Evolutionary conservation across 2,113 vertebrate species (phyloP).

Genomic region (Larimichthys crocea): DNA sequence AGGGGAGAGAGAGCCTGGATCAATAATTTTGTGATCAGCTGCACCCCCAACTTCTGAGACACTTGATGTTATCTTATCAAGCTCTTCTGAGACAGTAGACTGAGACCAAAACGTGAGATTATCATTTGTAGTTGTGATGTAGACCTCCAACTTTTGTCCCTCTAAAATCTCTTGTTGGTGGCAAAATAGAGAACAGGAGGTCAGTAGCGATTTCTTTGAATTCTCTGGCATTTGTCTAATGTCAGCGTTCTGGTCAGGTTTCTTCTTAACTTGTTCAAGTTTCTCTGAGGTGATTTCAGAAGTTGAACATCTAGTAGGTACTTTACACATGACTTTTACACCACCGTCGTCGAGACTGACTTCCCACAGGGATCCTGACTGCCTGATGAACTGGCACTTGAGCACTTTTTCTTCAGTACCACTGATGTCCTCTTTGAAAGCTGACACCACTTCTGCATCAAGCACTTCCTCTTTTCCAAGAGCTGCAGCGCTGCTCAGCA

Average conservation of each 20-base stretch:
- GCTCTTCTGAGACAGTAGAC: slow-evolving; percentile 74
- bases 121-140: slow-evolving; percentile 79
- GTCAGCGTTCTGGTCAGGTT: background rate
- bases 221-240: background rate
- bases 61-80: slow-evolving; percentile 81
- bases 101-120: slow-evolving; percentile 92
- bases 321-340: slow-evolving; percentile 77
- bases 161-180: slow-evolving; percentile 77
- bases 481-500: slow-evolving; percentile 74
- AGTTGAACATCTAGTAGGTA: slow-evolving; percentile 44
- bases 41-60: slow-evolving; percentile 78
- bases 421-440: slow-evolving; percentile 82
- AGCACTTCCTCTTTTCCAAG: slow-evolving; percentile 32
- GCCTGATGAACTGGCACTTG: slow-evolving; percentile 86
- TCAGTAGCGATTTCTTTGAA: background rate
- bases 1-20: slow-evolving; percentile 53
- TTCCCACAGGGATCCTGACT: slow-evolving; percentile 86
- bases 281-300: background rate
- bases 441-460: slow-evolving; percentile 66
- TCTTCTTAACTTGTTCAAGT: background rate
- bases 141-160: slow-evolving; percentile 83
- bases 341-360: slow-evolving; percentile 85
- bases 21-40: slow-evolving; percentile 11
- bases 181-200: slow-evolving; percentile 32
- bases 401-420: slow-evolving; percentile 75